Conservation (phyloP, 1,140 invertebrate species). For the Tetraneura akinire region DNA sequence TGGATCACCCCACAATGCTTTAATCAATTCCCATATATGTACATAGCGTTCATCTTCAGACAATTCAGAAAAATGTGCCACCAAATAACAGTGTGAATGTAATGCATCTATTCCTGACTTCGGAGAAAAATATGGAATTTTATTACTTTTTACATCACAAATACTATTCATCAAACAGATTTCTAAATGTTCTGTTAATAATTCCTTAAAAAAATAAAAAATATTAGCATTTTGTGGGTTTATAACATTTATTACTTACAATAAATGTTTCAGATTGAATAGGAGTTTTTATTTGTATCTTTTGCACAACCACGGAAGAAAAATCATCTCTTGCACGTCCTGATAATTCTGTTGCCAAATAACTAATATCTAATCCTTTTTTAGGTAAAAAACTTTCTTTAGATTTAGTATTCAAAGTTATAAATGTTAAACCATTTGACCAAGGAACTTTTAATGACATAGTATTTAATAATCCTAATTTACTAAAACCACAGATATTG, state of each 20-base stretch:
- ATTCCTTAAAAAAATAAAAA: constrained; percentile 55
- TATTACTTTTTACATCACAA: constrained; percentile 59
- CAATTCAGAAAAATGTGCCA: constrained; percentile 53
- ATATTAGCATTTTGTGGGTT: too few species aligned
- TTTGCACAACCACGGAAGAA: constrained; percentile 44
- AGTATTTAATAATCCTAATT: neutral
- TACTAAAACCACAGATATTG: neutral
- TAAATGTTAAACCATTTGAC: constrained; percentile 32
- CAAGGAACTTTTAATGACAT: constrained; percentile 29
- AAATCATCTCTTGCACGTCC: constrained; percentile 46
- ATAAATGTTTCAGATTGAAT: constrained; percentile 55
- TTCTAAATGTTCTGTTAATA: constrained; percentile 61
- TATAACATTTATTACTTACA: constrained; percentile 55
- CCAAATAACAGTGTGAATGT: constrained; percentile 61
- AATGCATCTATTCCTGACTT: constrained; percentile 59
- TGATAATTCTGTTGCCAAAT: constrained; percentile 32
- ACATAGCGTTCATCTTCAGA: constrained; percentile 39
- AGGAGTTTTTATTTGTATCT: constrained; percentile 45
- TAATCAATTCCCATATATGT: constrained; percentile 50
- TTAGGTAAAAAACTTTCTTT: neutral
- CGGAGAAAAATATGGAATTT: constrained; percentile 60
- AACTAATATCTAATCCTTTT: constrained; percentile 17
- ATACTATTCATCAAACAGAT: constrained; percentile 61
- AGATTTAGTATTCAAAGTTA: constrained; percentile 19
- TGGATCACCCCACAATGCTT: constrained; percentile 47